Conservation (phyloP, 2,797 vertebrate species). For the Adelosebastes latens region DNA sequence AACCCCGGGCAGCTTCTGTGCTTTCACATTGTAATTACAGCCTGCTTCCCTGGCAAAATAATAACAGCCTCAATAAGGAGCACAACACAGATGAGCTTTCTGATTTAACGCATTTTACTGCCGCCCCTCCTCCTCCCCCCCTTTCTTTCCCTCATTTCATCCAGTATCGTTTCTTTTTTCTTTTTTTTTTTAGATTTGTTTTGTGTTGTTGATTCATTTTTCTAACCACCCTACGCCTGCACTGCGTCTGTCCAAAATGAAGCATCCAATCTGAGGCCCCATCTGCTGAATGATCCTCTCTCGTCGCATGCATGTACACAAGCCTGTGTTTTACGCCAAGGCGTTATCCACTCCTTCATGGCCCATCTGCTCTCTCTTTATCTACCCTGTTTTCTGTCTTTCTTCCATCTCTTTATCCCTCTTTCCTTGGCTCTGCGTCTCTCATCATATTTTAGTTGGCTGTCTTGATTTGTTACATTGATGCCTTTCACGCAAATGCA, state of each 20-base stretch:
- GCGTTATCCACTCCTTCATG: constrained; percentile 77
- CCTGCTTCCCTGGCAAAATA: constrained; percentile 71
- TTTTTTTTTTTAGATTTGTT: constrained; percentile 65
- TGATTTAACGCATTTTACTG: constrained; percentile 65
- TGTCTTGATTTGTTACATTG: constrained; percentile 63
- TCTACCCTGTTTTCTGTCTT: constrained; percentile 68
- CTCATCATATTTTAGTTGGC: constrained; percentile 56
- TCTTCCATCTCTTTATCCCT: constrained; percentile 65
- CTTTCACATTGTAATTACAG: constrained; percentile 76
- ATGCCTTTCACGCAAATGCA: constrained; percentile 49
- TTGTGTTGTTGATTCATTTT: constrained; percentile 77
- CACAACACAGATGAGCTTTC: constrained; percentile 72
- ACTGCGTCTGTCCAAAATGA: constrained; percentile 75
- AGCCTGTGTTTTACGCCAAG: constrained; percentile 75
- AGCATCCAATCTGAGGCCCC: constrained; percentile 79
- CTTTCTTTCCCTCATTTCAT: constrained; percentile 45
- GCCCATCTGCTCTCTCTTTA: constrained; percentile 81
- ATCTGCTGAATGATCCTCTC: constrained; percentile 79
- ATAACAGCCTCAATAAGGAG: constrained; percentile 72
- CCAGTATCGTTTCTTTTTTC: constrained; percentile 30
- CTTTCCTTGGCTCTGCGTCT: constrained; percentile 47
- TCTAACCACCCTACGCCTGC: constrained; percentile 69
- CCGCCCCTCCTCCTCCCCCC: constrained; percentile 2
- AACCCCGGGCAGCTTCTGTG: constrained; percentile 54
- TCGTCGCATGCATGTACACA: constrained; percentile 75